Base-by-base conservation (phyloP, 2,888 invertebrate species). In the Lordiphosa andalusiaca region DNA sequence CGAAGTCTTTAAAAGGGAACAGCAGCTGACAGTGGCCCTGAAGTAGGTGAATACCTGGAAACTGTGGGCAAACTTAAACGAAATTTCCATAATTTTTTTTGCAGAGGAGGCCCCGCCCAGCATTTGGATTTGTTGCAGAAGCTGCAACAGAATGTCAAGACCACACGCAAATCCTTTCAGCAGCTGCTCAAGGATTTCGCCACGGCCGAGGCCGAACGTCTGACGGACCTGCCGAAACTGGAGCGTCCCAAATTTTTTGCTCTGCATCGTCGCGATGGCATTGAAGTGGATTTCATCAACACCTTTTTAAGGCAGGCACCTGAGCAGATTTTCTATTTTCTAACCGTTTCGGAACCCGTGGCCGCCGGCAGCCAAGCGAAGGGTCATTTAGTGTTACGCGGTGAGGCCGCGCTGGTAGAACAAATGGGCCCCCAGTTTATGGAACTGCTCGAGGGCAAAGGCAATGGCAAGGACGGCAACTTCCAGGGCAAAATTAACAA, bases 401-500 rank as follows among this genome's bases (percentile, higher is more conserved):
- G 92, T 0, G 73, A 87, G 16, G 67, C 81, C 0, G 90, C 71
- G 1, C 42, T 86, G 5, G 73, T 90, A 2, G 62, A 77, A 6
- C 89, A 62, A 70, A 71, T 90, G 16, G 87, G 86, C 0, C 69
- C 82, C 1, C 93, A 93, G 77, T 91, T 95, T 64, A 91, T 93
- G 49, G 92, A 93, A 37, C 56, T 94, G 0, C 86, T 96, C 12
- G 93, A 93, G 74, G 95, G 94, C 3, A 95, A 95, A 90, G 96
- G 96, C 6, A 94, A 93, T 30, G 93, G 92, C 41, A 94, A 94
- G 83, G 92, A 93, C 49, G 93, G 92, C 37, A 91, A 92, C 71
- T 95, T 92, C 78, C 95, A 95, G 90, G 96, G 94, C 0, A 96
- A 95, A 90, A 93, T 94, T 0, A 91, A 91, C 4, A 93, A 94